phyloP scores from a whole-genome alignment of 2,888 invertebrate species.

The Scaptomyza tumidula region DNA sequence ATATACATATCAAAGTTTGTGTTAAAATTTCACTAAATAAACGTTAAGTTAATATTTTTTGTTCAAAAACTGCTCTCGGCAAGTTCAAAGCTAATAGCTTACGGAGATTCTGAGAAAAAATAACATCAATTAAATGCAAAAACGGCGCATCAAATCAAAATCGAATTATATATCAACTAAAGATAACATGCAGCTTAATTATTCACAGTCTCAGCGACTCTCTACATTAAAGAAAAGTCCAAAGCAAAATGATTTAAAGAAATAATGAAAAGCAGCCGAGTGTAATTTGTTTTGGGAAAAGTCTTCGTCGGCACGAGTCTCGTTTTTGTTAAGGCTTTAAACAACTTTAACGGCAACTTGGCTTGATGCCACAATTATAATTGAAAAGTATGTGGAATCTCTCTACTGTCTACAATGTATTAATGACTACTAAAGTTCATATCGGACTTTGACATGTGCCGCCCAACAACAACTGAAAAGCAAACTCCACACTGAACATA shows the following conservation, averaged over 20 bases:
- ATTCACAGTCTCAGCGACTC: constrained; percentile 47
- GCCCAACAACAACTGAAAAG: constrained; percentile 17
- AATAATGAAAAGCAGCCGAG: constrained; percentile 4
- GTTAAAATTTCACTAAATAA: constrained; percentile 14
- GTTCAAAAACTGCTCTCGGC: constrained; percentile 38
- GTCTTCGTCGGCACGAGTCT: constrained; percentile 60
- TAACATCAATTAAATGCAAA: constrained; percentile 76
- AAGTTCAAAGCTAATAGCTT: constrained; percentile 46
- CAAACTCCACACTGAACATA: constrained; percentile 39
- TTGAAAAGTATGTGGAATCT: constrained; percentile 16
- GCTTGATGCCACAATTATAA: constrained; percentile 66
- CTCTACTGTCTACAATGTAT: background rate
- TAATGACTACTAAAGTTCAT: constrained; percentile 21
- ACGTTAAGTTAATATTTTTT: background rate
- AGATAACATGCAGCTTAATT: constrained; percentile 77
- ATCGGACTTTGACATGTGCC: constrained; percentile 70
- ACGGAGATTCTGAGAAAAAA: constrained; percentile 55
- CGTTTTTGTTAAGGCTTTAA: background rate
- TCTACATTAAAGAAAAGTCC: constrained; percentile 23
- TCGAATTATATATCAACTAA: constrained; percentile 68
- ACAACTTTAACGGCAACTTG: constrained; percentile 67
- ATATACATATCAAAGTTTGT: too few relatives aligned
- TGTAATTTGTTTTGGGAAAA: constrained; percentile 52
- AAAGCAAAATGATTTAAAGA: constrained; percentile 4
- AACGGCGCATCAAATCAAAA: constrained; percentile 74